These are phyloP conservation scores for Zelostemma sp. DNA, from an alignment of 1,140 invertebrate genomes.

Conservation along the genomic window DNA sequence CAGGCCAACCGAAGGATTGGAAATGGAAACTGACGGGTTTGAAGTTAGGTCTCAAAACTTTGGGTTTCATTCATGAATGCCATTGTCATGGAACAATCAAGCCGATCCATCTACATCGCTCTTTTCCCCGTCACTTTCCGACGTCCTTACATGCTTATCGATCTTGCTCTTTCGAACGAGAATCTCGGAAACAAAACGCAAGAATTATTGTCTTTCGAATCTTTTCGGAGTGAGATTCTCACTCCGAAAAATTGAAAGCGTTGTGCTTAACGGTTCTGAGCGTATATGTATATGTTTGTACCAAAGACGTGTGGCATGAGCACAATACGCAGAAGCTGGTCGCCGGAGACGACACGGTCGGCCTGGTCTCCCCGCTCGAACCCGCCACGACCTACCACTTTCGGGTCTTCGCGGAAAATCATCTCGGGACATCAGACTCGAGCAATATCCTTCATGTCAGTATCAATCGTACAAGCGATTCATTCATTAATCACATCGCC, in stretches of 20 bases:
- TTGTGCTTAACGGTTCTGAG: too few relatives aligned
- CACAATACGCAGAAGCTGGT: constrained; percentile 71
- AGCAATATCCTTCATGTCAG: constrained; percentile 74
- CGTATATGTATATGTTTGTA: constrained; percentile 30
- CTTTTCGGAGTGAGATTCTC: too few relatives aligned
- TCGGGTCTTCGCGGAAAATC: constrained; percentile 77
- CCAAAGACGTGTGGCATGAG: constrained; percentile 72
- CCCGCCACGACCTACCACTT: constrained; percentile 78
- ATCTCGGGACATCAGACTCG: constrained; percentile 75
- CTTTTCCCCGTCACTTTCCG: background rate
- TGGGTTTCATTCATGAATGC: background rate
- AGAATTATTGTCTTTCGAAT: too few relatives aligned
- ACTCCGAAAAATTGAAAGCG: too few relatives aligned
- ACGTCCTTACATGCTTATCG: background rate
- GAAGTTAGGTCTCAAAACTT: too few relatives aligned
- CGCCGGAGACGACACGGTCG: constrained; percentile 72
- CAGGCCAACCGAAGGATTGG: too few relatives aligned
- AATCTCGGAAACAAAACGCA: too few relatives aligned
- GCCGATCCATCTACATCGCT: background rate
- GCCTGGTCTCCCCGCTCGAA: constrained; percentile 72
- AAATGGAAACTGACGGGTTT: too few relatives aligned
- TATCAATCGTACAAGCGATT: constrained; percentile 50
- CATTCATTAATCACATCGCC: constrained; percentile 20
- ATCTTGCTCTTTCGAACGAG: background rate
- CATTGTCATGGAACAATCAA: background rate